Base-by-base conservation (phyloP, 2,113 vertebrate species). In the Corythaeola cristata region DNA sequence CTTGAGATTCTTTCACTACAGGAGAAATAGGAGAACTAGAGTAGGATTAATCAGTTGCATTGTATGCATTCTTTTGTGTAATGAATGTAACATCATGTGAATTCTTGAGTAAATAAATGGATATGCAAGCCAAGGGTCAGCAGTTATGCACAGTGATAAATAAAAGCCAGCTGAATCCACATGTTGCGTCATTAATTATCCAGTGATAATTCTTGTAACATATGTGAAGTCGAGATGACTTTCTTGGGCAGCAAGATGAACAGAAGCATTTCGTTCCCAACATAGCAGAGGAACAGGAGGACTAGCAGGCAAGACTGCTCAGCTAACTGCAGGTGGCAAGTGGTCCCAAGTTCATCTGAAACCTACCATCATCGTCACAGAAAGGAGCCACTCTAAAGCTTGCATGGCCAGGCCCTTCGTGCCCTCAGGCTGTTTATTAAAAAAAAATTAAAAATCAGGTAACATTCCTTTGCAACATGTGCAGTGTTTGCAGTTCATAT, bases 391-490 rank as follows among this genome's bases (percentile, higher is more conserved):
- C 23, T 47, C 30, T 68, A 77, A 88, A 71, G 19, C 49, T 55
- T 83, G 80, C 83, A 23, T 74, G 77, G 41, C 62, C 77, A 76
- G 24, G 26, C 35, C 14, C 64, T 82, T 85, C 76, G 41, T 78
- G 19, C 45, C 58, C 69, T 85, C 81, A 67, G 52, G 55, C 91
- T 69, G 49, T 94, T 68, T 69, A 39, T 83, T 77, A 16, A 55
- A 49, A 60, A 60, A 60, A 33, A 20, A 47, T 5, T n/a, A 55
- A 80, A 78, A 83, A 89, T 49, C 94, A 96, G 96, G 96, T 97
- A 97, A 97, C 90, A 91, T 85, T 79, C 22, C 83, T 93, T 83
- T 93, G 59, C 55, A 88, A 66, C 13, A 50, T 20, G 3, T 88
- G 32, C 74, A 32, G 44, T 92, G 49, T 88, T 96, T 92, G 35